phyloP scores from a whole-genome alignment of 2,797 vertebrate genomes.

The Acanthis flammea region DNA sequence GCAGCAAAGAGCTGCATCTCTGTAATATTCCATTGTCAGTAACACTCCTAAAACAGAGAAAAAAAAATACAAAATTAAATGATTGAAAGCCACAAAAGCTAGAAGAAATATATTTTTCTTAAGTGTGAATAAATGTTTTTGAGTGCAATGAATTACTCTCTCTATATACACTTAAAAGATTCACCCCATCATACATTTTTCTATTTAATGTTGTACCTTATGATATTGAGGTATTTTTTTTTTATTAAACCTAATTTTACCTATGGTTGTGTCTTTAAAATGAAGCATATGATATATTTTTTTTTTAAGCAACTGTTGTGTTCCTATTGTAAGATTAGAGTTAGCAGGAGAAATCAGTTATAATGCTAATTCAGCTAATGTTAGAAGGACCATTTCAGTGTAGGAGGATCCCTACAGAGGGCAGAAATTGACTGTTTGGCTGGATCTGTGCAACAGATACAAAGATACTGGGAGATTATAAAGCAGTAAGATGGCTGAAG shows the following conservation, averaged over 20 bases:
- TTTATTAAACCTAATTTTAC: neutral
- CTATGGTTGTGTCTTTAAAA: neutral
- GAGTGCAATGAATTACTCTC: neutral
- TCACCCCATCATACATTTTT: neutral
- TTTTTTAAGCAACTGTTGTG: rapidly evolving
- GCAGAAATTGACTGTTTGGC: rapidly evolving
- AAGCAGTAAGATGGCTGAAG: neutral
- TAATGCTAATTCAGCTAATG: neutral
- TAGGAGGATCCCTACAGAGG: neutral
- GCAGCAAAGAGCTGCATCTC: neutral
- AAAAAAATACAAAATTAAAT: neutral
- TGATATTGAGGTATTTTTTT: neutral
- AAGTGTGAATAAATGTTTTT: neutral
- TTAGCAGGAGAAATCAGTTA: neutral
- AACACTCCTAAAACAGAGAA: neutral
- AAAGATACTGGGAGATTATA: neutral
- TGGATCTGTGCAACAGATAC: neutral
- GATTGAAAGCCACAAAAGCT: neutral
- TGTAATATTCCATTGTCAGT: neutral
- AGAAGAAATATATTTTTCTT: neutral
- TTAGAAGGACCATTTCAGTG: neutral
- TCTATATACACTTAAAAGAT: neutral
- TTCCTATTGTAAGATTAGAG: neutral
- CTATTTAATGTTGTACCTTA: neutral
- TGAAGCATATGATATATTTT: neutral